Evolutionary conservation across 53 echinoderm and acorn worm genomes (phyloP).

Genomic region (Arbacia lixula): DNA sequence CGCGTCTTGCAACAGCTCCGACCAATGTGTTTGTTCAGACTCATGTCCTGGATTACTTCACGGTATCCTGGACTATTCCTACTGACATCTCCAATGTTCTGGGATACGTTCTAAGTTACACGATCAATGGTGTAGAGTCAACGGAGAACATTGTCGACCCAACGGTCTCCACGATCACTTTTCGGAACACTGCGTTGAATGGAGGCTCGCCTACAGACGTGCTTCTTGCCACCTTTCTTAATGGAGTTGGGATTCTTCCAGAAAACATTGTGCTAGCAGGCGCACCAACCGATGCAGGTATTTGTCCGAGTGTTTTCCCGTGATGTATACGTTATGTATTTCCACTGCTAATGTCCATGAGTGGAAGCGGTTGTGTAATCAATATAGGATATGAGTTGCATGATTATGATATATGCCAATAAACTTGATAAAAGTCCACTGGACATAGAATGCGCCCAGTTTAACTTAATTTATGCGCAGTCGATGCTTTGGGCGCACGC

Average conservation of each 20-base stretch:
- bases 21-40: conserved; percentile 18
- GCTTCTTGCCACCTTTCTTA: neutral
- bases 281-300: no score
- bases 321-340: no score
- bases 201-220: conserved; percentile 8
- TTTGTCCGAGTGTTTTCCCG: no score
- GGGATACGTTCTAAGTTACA: conserved; percentile 14
- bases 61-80: conserved; percentile 12
- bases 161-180: conserved; percentile 2
- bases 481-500: no score
- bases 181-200: neutral
- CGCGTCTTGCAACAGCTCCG: conserved; percentile 10
- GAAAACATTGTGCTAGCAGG: neutral
- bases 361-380: no score
- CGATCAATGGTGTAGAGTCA: neutral
- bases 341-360: no score
- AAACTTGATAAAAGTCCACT: no score
- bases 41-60: conserved; percentile 13
- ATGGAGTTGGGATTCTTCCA: neutral
- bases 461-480: no score
- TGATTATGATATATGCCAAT: no score
- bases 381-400: no score
- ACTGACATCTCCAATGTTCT: conserved; percentile 11
- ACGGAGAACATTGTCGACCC: neutral
- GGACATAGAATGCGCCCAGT: no score